Percentiles rank a stretch among this genome's conserved stretches.
Evolutionary conservation across 2,113 vertebrate genomes (phyloP).

Genomic region (Phyllostomus hastatus): DNA sequence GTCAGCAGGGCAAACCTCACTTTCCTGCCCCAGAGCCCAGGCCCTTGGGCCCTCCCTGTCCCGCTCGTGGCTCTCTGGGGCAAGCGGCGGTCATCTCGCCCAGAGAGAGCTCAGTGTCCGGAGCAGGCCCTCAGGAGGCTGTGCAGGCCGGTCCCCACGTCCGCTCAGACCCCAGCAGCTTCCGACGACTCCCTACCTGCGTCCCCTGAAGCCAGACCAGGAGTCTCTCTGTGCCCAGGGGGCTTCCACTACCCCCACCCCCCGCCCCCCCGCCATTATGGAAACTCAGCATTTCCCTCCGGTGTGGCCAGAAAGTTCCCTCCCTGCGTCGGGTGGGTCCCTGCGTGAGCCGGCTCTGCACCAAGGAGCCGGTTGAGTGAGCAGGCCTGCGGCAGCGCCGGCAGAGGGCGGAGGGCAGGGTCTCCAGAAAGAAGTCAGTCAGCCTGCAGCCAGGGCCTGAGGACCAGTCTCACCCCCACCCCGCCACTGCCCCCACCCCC

Average conservation of each 20-base stretch:
- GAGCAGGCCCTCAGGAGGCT: background rate
- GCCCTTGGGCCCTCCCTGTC: fast-evolving
- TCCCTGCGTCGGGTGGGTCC: background rate
- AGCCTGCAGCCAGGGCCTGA: background rate
- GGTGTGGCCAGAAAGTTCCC: background rate
- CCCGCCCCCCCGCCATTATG: background rate
- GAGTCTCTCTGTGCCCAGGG: background rate
- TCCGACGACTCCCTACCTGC: background rate
- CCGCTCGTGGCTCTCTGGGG: fast-evolving
- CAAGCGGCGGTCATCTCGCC: background rate
- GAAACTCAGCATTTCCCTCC: background rate
- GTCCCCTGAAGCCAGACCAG: background rate
- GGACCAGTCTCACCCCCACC: fast-evolving
- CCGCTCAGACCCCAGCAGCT: background rate
- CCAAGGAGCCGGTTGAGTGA: too few relatives aligned
- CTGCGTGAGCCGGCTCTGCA: fast-evolving
- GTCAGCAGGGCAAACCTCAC: background rate
- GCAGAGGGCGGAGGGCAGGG: background rate
- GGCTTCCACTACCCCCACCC: background rate
- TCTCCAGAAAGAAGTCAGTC: background rate
- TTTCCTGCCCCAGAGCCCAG: fast-evolving
- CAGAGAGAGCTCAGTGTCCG: fast-evolving
- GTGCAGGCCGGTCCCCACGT: too few relatives aligned
- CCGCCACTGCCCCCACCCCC: too few relatives aligned
- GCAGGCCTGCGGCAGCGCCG: too few relatives aligned